Percentiles rank a stretch among this genome's conserved stretches.
phyloP scores from a whole-genome alignment of 2,797 vertebrate species.

The Pelochelys cantorii region DNA sequence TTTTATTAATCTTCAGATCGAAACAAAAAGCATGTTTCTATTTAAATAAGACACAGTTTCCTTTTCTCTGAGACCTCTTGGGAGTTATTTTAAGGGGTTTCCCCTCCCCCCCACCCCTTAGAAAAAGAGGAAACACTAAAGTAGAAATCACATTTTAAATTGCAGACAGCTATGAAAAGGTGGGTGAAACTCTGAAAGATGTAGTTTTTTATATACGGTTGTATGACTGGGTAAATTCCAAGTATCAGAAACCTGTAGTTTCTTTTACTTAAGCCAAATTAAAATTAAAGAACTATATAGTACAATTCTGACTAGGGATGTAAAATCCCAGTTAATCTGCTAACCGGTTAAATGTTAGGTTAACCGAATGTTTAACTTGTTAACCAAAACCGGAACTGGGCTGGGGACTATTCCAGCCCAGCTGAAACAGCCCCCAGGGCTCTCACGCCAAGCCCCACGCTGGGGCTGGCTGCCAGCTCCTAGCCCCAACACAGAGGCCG shows the following conservation, averaged over 20 bases:
- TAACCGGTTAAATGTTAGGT: no score
- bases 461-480: no score
- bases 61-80: background rate
- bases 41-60: background rate
- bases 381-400: no score
- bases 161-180: background rate
- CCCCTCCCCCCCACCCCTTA: no score
- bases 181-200: background rate
- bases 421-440: no score
- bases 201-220: no score
- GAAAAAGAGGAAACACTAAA: background rate
- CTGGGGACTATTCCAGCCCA: no score
- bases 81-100: rapidly evolving
- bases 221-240: no score
- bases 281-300: background rate
- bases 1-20: background rate
- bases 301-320: background rate
- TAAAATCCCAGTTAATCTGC: no score
- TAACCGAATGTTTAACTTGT: no score
- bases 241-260: background rate
- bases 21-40: background rate
- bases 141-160: background rate
- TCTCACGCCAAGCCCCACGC: no score
- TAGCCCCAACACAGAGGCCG: no score
- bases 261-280: background rate